Conservation (phyloP, 2,888 invertebrate species). For the Dicranocentrus wangi region DNA sequence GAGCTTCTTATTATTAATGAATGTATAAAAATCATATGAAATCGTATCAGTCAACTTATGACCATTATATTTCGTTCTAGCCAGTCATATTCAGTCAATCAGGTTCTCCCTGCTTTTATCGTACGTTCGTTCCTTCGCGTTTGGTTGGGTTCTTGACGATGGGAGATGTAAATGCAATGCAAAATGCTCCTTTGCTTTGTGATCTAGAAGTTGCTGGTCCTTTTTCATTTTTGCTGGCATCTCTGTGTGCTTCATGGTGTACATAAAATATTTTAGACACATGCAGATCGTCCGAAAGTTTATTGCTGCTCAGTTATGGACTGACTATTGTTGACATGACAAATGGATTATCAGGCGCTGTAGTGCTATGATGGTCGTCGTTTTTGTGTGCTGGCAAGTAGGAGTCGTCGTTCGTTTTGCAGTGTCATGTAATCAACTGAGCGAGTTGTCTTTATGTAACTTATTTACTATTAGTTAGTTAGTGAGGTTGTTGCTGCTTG, state of each 20-base stretch:
- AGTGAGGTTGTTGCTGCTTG: not conserved
- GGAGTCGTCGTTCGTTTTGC: not conserved
- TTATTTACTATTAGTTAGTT: conserved; percentile 1
- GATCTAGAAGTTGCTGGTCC: too few species aligned
- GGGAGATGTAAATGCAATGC: not conserved
- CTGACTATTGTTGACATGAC: conserved; percentile 38
- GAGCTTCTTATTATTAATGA: conserved; percentile 6
- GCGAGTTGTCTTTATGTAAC: conserved; percentile 23
- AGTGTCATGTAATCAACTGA: conserved; percentile 22
- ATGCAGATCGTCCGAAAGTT: conserved; percentile 20
- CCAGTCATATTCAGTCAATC: conserved; percentile 11
- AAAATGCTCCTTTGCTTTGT: too few species aligned
- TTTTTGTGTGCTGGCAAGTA: not conserved
- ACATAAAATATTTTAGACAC: conserved; percentile 20
- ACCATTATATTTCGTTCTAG: not conserved
- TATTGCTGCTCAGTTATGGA: conserved; percentile 19
- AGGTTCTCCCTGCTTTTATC: too few species aligned
- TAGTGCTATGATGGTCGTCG: not conserved
- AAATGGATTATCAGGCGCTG: conserved; percentile 34
- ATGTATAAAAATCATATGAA: conserved; percentile 7
- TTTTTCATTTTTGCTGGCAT: not conserved
- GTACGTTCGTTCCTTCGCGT: too few species aligned
- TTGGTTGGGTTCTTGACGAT: not conserved
- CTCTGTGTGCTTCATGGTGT: not conserved
- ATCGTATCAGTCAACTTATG: conserved; percentile 6